These are phyloP conservation scores for Microctonus hyperodae DNA, from an alignment of 2,888 invertebrate species.

Conservation along the genomic window DNA sequence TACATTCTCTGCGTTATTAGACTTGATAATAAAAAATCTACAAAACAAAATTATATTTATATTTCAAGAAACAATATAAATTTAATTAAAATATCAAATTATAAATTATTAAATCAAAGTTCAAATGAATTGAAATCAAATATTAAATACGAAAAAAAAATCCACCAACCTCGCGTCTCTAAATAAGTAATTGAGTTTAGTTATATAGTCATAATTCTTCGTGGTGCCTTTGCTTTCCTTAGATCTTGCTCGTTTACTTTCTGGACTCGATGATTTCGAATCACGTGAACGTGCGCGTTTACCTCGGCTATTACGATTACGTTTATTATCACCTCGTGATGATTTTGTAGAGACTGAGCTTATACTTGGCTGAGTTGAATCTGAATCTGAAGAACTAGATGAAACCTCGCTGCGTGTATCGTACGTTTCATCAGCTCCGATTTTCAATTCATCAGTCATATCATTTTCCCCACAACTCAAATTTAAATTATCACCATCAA, in stretches of 20 bases:
- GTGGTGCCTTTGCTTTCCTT: slow-evolving; percentile 63
- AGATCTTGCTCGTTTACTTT: slow-evolving; percentile 58
- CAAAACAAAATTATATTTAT: slow-evolving; percentile 41
- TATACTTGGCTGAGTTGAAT: slow-evolving; percentile 77
- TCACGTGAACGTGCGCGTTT: slow-evolving; percentile 57
- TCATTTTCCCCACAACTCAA: slow-evolving; percentile 65
- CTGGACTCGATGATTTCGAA: slow-evolving; percentile 59
- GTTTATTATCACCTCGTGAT: slow-evolving; percentile 61
- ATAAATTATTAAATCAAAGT: too few relatives aligned
- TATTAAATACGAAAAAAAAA: slow-evolving; percentile 12
- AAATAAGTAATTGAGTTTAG: slow-evolving; percentile 92
- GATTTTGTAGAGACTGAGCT: slow-evolving; percentile 80
- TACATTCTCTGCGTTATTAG: slow-evolving; percentile 97
- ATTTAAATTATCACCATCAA: slow-evolving; percentile 57
- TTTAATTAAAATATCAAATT: slow-evolving; percentile 11
- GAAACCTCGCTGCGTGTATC: slow-evolving; percentile 91
- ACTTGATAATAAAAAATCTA: slow-evolving; percentile 94
- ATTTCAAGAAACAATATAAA: neutral
- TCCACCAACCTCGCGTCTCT: slow-evolving; percentile 75
- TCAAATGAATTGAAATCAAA: too few relatives aligned
- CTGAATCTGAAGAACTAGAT: slow-evolving; percentile 73
- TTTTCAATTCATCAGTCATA: slow-evolving; percentile 81
- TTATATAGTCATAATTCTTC: slow-evolving; percentile 84
- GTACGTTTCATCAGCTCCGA: slow-evolving; percentile 77
- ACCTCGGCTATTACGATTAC: slow-evolving; percentile 54